phyloP scores from a whole-genome alignment of 2,888 invertebrate genomes.

The Archips crataeganus region DNA sequence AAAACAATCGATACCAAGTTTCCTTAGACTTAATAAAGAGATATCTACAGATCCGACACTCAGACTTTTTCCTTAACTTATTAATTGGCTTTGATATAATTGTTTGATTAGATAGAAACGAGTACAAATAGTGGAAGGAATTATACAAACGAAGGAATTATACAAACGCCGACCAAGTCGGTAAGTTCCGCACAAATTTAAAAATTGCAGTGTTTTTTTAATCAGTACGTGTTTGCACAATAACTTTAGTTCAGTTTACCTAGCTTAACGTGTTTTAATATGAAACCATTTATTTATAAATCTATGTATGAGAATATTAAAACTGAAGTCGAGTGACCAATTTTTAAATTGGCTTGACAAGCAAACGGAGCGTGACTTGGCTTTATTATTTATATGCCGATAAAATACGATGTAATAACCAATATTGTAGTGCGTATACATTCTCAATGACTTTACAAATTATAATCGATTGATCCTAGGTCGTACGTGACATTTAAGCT shows the following conservation, averaged over 20 bases:
- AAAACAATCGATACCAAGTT: conserved; percentile 30
- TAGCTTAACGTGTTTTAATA: too few species aligned
- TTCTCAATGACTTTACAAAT: neutral
- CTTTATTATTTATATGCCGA: neutral
- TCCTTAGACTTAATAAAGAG: conserved; percentile 8
- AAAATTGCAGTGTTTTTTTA: too few species aligned
- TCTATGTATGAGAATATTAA: neutral
- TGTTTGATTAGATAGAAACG: neutral
- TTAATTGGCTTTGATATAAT: conserved; percentile 20
- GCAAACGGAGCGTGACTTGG: neutral
- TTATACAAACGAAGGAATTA: neutral
- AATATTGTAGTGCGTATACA: neutral
- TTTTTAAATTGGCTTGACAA: neutral
- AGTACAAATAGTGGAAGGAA: conserved; percentile 3
- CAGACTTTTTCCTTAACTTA: conserved; percentile 4
- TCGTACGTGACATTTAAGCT: conserved; percentile 26
- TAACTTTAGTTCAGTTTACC: too few species aligned
- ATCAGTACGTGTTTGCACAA: too few species aligned
- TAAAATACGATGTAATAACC: neutral
- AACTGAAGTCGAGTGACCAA: neutral
- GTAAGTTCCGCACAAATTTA: too few species aligned
- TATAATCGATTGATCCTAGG: neutral
- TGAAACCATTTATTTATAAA: neutral
- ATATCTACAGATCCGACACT: neutral
- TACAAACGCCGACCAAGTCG: neutral